These are phyloP conservation scores for Apocheima hispidaria DNA, from an alignment of 2,888 invertebrate species.

Conservation along the genomic window DNA sequence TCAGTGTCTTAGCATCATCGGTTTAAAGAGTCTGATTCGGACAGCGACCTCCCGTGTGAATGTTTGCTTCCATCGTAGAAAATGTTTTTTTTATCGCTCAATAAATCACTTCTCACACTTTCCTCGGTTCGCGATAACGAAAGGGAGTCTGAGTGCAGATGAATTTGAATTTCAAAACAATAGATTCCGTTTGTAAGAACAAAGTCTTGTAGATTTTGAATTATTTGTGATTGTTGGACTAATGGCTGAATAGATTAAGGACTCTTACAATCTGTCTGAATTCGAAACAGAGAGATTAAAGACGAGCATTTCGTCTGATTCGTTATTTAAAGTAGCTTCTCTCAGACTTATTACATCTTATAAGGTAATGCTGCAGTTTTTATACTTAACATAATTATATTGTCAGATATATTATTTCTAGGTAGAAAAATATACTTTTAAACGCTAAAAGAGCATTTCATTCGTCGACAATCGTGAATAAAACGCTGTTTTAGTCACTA, in stretches of 20 bases:
- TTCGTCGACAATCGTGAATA: no score
- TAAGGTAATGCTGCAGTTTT: no score
- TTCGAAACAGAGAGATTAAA: slow-evolving; percentile 2
- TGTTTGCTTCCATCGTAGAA: slow-evolving; percentile 33
- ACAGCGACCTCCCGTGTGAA: slow-evolving; percentile 39
- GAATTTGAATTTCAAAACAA: slow-evolving; percentile 47
- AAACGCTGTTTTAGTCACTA: no score
- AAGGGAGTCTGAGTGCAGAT: slow-evolving; percentile 33
- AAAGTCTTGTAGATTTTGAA: slow-evolving; percentile 35
- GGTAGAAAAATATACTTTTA: no score
- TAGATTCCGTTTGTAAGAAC: slow-evolving; percentile 35
- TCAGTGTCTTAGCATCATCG: not conserved
- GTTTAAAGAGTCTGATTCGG: slow-evolving; percentile 34
- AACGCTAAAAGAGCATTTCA: no score
- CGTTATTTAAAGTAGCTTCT: not conserved
- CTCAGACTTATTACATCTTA: no score
- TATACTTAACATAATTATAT: no score
- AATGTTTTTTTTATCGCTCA: slow-evolving; percentile 39
- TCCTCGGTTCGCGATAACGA: slow-evolving; percentile 40
- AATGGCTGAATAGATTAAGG: slow-evolving; percentile 30
- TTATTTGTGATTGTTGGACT: slow-evolving; percentile 27
- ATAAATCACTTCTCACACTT: slow-evolving; percentile 41
- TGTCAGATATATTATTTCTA: no score
- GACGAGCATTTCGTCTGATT: not conserved
- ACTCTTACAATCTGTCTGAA: not conserved